Base-by-base conservation (phyloP, 2,888 invertebrate genomes). In the Drosophila helvetica region DNA sequence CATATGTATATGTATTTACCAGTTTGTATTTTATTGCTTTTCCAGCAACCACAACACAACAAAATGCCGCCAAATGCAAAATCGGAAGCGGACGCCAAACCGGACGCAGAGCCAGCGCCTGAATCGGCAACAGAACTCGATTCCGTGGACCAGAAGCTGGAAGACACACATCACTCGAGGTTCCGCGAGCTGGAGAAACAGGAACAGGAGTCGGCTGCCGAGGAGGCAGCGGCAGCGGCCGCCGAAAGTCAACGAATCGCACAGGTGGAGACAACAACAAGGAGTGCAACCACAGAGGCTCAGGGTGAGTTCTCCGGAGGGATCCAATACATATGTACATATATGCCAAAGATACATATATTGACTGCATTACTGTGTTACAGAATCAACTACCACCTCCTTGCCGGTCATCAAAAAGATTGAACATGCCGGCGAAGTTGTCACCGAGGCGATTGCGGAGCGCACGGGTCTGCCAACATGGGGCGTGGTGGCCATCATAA, bases 401-500 rank as follows among this genome's bases (percentile, higher is more conserved):
- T 82, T 82, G 74, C 88, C 91, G 59, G 83, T 91, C 51, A 79
- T 91, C 48, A 85, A 88, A 76, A 90, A 91, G 80, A 80, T 91
- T 55, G 92, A 90, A 73, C 80, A 90, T 78, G 80, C 83, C 63
- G 91, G 94, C 64, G 92, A 92, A 76, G 94, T 94, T 75, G 92
- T 94, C 69, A 93, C 94, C 22, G 94, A 94, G 27, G 94, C 94
- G 33, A 86, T 96, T 43, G 95, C 95, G 33, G 94, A 94, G 71
- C 95, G 95, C 88, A 94, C 96, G 90, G 96, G 96, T 75, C 94
- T 97, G 91, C 96, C 97, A 77, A 94, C 95, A 86, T 97, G 97
- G 96, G 96, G 95, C 74, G 93, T 97, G 69, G 96, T 97, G 65
- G 95, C 96, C 82, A 96, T 97, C 90, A 94, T 96, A 83, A 96